A percentile compares a stretch with the other conserved stretches of the same genome.
phyloP scores from a whole-genome alignment of 1,140 invertebrate genomes.

The Contarinia nasturtii region DNA sequence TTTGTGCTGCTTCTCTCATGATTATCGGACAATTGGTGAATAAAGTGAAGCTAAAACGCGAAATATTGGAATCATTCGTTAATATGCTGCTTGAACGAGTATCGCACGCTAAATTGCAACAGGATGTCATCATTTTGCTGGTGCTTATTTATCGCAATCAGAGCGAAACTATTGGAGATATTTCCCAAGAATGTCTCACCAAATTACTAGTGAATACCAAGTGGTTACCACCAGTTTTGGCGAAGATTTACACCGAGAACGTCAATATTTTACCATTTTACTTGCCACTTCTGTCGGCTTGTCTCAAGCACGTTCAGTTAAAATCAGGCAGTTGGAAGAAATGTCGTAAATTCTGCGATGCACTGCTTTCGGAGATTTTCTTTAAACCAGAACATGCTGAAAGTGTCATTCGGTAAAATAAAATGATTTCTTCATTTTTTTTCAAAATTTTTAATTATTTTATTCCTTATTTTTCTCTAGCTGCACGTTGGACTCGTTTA shows the following conservation, averaged over 20 bases:
- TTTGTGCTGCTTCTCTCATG: slow-evolving; percentile 51
- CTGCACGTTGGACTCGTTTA: slow-evolving; percentile 21
- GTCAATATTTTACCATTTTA: slow-evolving; percentile 13
- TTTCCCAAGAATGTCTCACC: slow-evolving; percentile 15
- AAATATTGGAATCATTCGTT: slow-evolving; percentile 38
- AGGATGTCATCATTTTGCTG: slow-evolving; percentile 35
- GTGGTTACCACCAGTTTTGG: slow-evolving; percentile 11
- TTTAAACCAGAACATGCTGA: slow-evolving; percentile 13
- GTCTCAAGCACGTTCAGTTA: slow-evolving; percentile 10
- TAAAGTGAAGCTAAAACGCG: slow-evolving; percentile 38
- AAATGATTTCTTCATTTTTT: slow-evolving; percentile 1
- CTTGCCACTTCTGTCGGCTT: slow-evolving; percentile 11
- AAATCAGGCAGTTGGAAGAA: slow-evolving; percentile 3
- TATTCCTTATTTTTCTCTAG: slow-evolving; percentile 22
- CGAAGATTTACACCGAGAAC: slow-evolving; percentile 11
- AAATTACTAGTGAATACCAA: slow-evolving; percentile 13
- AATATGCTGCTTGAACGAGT: slow-evolving; percentile 29
- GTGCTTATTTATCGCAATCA: slow-evolving; percentile 39
- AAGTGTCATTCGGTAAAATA: slow-evolving; percentile 26
- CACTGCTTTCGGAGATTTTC: slow-evolving; percentile 11
- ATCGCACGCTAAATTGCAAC: slow-evolving; percentile 28
- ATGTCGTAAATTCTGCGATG: slow-evolving; percentile 13
- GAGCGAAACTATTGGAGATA: slow-evolving; percentile 21
- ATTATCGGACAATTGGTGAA: slow-evolving; percentile 46
- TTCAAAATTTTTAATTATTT: slow-evolving; percentile 1